phyloP scores from a whole-genome alignment of 2,113 vertebrate species.

The Thamnophis sirtalis region DNA sequence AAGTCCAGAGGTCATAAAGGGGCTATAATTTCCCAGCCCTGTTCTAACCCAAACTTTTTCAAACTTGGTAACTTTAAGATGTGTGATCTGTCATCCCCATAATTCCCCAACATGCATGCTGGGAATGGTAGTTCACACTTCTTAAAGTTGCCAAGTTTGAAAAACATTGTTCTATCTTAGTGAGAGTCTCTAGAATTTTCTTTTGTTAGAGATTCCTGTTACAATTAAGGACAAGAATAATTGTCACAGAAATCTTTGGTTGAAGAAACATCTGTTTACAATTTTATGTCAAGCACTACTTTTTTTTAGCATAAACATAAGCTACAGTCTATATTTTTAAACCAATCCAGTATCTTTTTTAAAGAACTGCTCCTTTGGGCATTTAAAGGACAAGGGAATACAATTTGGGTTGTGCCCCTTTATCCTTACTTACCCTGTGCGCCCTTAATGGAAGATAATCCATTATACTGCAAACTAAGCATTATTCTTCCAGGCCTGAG shows the following conservation, averaged over 20 bases:
- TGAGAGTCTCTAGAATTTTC: neutral
- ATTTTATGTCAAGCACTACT: neutral
- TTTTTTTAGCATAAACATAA: neutral
- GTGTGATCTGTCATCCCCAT: neutral
- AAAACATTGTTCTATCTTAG: neutral
- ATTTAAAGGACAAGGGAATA: neutral
- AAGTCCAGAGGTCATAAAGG: neutral
- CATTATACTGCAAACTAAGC: neutral
- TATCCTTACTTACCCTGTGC: neutral
- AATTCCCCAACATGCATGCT: neutral
- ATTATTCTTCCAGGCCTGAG: neutral
- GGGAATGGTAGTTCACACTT: neutral
- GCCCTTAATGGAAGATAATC: neutral
- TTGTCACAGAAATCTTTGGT: neutral
- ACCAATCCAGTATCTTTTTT: neutral
- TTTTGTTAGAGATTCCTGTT: neutral
- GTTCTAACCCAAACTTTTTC: neutral
- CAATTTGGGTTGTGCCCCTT: neutral
- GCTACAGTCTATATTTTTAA: neutral
- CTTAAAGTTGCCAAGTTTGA: neutral
- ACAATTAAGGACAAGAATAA: neutral
- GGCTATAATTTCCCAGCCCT: neutral
- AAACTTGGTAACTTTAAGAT: neutral
- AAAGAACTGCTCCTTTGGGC: neutral
- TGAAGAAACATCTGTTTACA: neutral